These are phyloP conservation scores for Cataglyphis cursor DNA, from an alignment of 2,888 invertebrate species.

Conservation along the genomic window DNA sequence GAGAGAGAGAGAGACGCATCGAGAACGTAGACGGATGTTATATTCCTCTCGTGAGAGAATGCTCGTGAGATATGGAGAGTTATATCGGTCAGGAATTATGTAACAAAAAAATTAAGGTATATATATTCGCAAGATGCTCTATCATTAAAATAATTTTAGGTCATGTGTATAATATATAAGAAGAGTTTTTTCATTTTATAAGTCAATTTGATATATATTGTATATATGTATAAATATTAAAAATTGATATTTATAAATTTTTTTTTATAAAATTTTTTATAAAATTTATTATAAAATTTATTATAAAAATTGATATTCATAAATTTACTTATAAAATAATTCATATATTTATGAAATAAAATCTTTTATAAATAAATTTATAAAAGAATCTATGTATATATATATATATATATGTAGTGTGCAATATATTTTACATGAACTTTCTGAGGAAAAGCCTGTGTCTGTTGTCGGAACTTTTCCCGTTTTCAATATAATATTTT, in stretches of 20 bases:
- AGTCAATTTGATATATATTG: too few species aligned
- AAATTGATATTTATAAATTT: too few species aligned
- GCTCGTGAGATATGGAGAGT: not conserved
- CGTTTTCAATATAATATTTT: constrained; percentile 5
- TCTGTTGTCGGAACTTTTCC: not conserved
- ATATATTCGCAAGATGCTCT: not conserved
- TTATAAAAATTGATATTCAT: too few species aligned
- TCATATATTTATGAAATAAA: too few species aligned
- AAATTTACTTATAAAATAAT: too few species aligned
- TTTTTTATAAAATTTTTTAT: too few species aligned
- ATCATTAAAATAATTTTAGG: not conserved
- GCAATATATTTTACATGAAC: not conserved
- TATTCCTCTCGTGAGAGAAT: not conserved
- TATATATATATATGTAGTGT: too few species aligned
- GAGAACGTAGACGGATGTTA: not conserved
- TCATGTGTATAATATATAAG: not conserved
- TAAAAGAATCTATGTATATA: too few species aligned
- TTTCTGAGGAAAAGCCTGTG: not conserved
- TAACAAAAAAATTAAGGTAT: not conserved
- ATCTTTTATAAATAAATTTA: too few species aligned
- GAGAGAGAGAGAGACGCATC: not conserved
- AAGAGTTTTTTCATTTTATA: not conserved
- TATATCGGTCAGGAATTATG: not conserved
- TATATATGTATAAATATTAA: too few species aligned
- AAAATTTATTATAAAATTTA: too few species aligned